phyloP scores from a whole-genome alignment of 2,113 vertebrate genomes.

The Hepsetus odoe region DNA sequence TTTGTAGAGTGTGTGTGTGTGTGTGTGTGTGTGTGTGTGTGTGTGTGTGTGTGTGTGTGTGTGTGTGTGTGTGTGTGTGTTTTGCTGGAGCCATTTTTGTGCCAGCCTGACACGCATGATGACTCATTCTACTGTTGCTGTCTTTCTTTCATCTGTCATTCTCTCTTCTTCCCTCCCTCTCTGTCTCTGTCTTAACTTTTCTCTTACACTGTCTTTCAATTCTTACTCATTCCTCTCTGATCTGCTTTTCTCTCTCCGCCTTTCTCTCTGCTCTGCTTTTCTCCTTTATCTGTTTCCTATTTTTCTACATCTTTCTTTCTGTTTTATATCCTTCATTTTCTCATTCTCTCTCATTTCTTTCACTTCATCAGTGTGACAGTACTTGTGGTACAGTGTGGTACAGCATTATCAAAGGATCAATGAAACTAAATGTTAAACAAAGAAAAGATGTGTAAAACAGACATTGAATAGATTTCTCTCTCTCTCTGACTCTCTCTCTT shows the following conservation, averaged over 20 bases:
- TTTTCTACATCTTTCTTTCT: background rate
- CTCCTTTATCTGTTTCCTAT: background rate
- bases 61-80: slow-evolving; percentile 6
- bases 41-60: slow-evolving; percentile 17
- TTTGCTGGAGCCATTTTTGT: slow-evolving; percentile 3
- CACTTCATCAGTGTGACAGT: background rate
- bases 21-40: slow-evolving; percentile 14
- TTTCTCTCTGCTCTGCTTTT: background rate
- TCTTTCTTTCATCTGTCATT: background rate
- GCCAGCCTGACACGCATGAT: slow-evolving; percentile 2
- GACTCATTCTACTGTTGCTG: slow-evolving; percentile 9
- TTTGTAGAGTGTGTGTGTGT: background rate
- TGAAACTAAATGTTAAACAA: no score
- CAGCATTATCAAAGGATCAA: no score
- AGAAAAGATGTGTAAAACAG: no score
- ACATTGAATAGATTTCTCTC: no score
- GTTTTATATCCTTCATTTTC: background rate
- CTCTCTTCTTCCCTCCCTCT: background rate
- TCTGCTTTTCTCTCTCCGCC: background rate
- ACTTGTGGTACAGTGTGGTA: no score
- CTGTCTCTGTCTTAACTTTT: background rate
- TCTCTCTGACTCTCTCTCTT: slow-evolving; percentile 17
- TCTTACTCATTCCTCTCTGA: background rate
- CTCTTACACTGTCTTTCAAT: background rate
- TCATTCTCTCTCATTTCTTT: background rate